Evolutionary conservation across 2,797 vertebrate genomes (phyloP), one percentile per base, ranked within the genome.

Genomic region (Molossus alvarezi): DNA sequence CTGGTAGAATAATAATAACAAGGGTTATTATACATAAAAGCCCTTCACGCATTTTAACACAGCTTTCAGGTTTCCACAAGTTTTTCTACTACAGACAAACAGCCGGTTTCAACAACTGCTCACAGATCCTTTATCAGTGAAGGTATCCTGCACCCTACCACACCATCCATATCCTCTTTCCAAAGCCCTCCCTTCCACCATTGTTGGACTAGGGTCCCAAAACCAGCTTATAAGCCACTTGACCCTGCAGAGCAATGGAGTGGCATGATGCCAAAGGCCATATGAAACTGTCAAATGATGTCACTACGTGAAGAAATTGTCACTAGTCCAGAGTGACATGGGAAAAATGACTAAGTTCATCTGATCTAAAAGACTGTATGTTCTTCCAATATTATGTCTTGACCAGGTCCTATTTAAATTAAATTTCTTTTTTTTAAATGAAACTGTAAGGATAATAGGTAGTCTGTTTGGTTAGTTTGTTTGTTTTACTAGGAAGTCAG

Each of bases 401-500:
- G 15, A 41, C 53, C 2, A 37, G 21, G 6, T 83, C 37, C 23
- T 87, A 72, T 79, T 84, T 57, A 75, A 96, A 64, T 65, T 86
- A 3, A 86, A 80, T 73, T 86, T 71, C 25, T 45, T 91, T 76
- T 33, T 20, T 73, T 86, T 10, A 20, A 89, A 65, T 79, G 27
- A 69, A 93, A 85, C 27, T 62, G 20, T 72, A 93, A 73, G 2
- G 17, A 72, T 51, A 85, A 53, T 45, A 64, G 18, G 20, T 55
- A 41, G 23, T 62, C 60, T 87, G 23, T 58, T 58, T 69, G 33
- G 11, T 57, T 73, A 29, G 14, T 60, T 91, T 51, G 13, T 80
- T 77, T 83, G 23, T 62, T 88, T 33, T 73, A 71, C 75, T 64
- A 86, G 94, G 80, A 91, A 85, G n/a, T 27, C 10, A 81, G 58